These are phyloP conservation scores for Lithophane semibrunnea DNA, from an alignment of 2,888 invertebrate species.

Conservation along the genomic window DNA sequence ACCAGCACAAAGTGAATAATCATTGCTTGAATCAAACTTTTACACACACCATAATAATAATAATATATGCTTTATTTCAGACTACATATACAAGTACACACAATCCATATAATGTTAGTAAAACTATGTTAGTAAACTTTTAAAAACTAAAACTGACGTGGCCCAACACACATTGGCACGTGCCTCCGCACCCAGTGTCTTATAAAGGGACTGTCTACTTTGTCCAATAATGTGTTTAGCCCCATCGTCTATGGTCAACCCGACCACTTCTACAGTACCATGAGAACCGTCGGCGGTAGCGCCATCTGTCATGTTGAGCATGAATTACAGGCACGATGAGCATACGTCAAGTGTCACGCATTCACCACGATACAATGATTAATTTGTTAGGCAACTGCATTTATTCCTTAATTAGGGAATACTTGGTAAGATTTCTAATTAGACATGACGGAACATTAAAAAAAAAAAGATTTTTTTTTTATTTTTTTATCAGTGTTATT, in stretches of 20 bases:
- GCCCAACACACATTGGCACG: too few relatives aligned
- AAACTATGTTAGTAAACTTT: too few relatives aligned
- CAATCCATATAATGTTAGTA: too few relatives aligned
- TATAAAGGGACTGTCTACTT: too few relatives aligned
- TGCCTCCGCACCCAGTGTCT: too few relatives aligned
- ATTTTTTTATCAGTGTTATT: background rate
- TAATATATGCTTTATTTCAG: too few relatives aligned
- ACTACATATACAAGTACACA: too few relatives aligned
- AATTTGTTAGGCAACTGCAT: slow-evolving; percentile 35
- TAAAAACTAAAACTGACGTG: too few relatives aligned
- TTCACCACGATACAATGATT: slow-evolving; percentile 37
- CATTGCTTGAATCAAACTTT: background rate
- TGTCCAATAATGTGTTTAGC: too few relatives aligned
- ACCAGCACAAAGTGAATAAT: too few relatives aligned
- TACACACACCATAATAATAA: too few relatives aligned
- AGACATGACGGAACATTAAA: too few relatives aligned
- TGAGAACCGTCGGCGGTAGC: slow-evolving; percentile 24
- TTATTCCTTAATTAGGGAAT: slow-evolving; percentile 23
- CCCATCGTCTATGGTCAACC: background rate
- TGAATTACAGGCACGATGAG: slow-evolving; percentile 44
- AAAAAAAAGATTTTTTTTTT: background rate
- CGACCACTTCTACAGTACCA: slow-evolving; percentile 13
- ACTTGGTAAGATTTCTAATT: slow-evolving; percentile 1
- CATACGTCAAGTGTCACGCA: slow-evolving; percentile 34
- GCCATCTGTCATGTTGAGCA: slow-evolving; percentile 44